Evolutionary conservation across 2,797 vertebrate species (phyloP), one percentile per base, ranked within the genome.

Genomic region (Micromesistius poutassou): DNA sequence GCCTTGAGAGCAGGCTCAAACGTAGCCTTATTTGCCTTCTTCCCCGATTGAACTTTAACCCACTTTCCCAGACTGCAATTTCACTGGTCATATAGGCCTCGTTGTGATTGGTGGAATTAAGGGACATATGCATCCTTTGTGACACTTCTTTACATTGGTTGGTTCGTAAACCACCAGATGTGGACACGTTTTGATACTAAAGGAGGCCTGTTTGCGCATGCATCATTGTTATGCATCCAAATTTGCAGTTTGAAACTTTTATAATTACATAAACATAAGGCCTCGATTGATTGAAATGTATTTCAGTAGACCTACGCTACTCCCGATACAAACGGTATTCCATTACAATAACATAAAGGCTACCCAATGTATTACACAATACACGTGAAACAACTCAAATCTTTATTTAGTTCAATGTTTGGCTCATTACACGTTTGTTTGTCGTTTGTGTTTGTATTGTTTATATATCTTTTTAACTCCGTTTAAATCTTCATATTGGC

Each of bases 11-110:
- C 79, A 13, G 77, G 74, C 77, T 68, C 73, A 78, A 76, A 77
- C 25, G 7, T 74, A n/a, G 82, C 82, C 80, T 90, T 36, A 79
- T 81, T 79, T 82, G 84, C 87, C 79, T 83, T 74, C 83, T 83
- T 82, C 79, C 75, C 71, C 0, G 35, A 1, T 25, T 93, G 89
- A 93, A 93, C 92, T 93, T 92, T 93, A 83, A 92, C 92, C 93
- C 42, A 93, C 77, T 91, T 92, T 87, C 86, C 85, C 87, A 88
- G 85, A 10, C 73, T 76, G 81, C 68, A 12, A 73, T 74, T 70
- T 12, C 77, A 73, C 30, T 33, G 74, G 30, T 14, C 28, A 68
- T 74, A 30, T 28, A 74, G 75, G 66, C 62, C 22, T 16, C 77
- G 73, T 79, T 79, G 76, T 16, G 81, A 82, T 79, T 78, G 81